Base-by-base conservation (phyloP, 2,888 invertebrate genomes). In the Patella depressa region DNA sequence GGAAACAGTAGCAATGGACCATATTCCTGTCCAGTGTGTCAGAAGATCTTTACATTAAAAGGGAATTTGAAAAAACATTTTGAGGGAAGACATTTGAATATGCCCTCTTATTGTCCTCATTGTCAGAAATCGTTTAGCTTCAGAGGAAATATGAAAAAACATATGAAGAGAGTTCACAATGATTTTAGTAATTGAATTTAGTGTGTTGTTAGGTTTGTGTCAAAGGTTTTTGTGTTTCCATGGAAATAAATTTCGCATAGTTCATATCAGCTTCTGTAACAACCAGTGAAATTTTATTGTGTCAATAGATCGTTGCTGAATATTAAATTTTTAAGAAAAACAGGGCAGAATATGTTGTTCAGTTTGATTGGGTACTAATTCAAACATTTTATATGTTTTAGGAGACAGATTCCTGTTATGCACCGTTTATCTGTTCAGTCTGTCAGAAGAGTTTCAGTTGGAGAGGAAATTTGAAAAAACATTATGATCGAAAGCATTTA, bases 381-480 rank as follows among this genome's bases (percentile, higher is more conserved):
- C 45, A 45, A 45, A 9, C 45, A 45, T 45, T 45, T 45, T 45
- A 45, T 45, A 45, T 45, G 45, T 45, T 45, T 45, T 45, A 45
- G 45, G 45, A 45, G 45, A 45, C 45, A 1, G 45, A 45, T 45
- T 45, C 45, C 45, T 45, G 45, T 45, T 45, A 45, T 45, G 65
- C 19, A 65, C 65, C 65, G 14, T 65, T 65, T 65, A 65, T 24
- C 11, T 65, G 65, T 24, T 65, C 24, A 24, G 24, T 65, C 19
- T 65, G 65, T 65, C 19, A 24, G 19, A 65, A 65, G 24, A 65
- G 19, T 24, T 65, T 65, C 65, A 65, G 24, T 65, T 65, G 19
- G 11, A 24, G 24, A 65, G 65, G 65, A 65, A 65, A 65, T 65
- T 65, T 65, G 24, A 65, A 65, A 19, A 65, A 65, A 65, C 65